These are phyloP conservation scores for Chrysopa pallens DNA, from an alignment of 1,140 invertebrate genomes.

Conservation along the genomic window DNA sequence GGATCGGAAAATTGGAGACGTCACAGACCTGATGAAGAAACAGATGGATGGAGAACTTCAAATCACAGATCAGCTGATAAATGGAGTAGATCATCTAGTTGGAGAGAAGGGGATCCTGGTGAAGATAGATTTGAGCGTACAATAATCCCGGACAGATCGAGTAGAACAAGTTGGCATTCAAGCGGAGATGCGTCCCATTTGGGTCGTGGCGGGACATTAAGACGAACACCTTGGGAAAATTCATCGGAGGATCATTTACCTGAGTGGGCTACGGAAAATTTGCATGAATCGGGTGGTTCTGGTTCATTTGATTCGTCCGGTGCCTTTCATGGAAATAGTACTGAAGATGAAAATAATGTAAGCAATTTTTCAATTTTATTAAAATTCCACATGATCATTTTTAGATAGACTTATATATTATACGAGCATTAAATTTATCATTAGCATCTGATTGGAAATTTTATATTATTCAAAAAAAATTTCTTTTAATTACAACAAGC, in stretches of 20 bases:
- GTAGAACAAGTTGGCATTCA: conserved; percentile 11
- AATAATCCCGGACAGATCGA: conserved; percentile 13
- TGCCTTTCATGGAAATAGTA: conserved; percentile 45
- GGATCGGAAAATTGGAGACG: conserved; percentile 44
- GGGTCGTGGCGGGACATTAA: conserved; percentile 15
- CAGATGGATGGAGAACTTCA: conserved; percentile 37
- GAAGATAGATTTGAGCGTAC: conserved; percentile 13
- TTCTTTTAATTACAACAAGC: no score
- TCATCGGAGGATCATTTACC: conserved; percentile 43
- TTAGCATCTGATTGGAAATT: no score
- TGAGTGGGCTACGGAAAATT: conserved; percentile 59
- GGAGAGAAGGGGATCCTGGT: conserved; percentile 39
- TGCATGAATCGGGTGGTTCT: conserved; percentile 58
- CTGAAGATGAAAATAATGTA: no score
- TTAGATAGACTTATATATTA: no score
- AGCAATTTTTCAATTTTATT: no score
- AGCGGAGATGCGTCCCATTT: conserved; percentile 17
- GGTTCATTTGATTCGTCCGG: conserved; percentile 75
- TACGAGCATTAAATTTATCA: no score
- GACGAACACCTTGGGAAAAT: conserved; percentile 23
- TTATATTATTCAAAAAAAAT: no score
- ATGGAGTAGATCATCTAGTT: conserved; percentile 30
- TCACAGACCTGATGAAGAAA: conserved; percentile 35
- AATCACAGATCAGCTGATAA: conserved; percentile 10
- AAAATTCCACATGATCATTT: no score